Evolutionary conservation across 1,140 invertebrate genomes (phyloP).

Genomic region (Cheumatopsyche charites): DNA sequence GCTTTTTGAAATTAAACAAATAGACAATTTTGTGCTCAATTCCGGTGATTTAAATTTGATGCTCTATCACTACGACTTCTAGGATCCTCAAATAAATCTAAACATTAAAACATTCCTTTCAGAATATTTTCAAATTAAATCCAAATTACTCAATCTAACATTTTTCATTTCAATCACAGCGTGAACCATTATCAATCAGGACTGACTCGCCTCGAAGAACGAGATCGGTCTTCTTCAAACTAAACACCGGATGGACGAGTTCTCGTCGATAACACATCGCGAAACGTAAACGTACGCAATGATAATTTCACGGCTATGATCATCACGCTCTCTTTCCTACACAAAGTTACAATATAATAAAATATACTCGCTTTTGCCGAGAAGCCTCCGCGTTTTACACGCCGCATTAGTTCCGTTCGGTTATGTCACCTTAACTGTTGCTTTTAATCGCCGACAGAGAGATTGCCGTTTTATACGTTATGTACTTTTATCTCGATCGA

Average conservation of each 20-base stretch:
- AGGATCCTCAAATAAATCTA: not conserved
- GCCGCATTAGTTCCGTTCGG: not conserved
- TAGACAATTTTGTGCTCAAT: no score
- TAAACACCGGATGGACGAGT: not conserved
- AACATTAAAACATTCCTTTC: not conserved
- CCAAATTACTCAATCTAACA: not conserved
- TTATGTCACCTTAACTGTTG: not conserved
- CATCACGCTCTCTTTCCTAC: slow-evolving; percentile 27
- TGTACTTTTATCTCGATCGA: no score
- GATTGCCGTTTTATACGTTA: no score
- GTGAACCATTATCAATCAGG: no score
- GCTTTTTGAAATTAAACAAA: no score
- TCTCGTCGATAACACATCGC: not conserved
- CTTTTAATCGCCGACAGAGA: not conserved
- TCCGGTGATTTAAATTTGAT: no score
- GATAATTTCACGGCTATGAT: slow-evolving; percentile 22
- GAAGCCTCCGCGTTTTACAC: not conserved
- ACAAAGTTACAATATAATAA: not conserved
- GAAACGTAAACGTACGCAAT: slow-evolving; percentile 16
- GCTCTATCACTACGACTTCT: no score
- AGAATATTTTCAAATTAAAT: not conserved
- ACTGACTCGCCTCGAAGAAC: no score
- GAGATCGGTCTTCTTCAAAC: no score
- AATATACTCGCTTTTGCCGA: not conserved
- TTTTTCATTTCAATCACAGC: no score